Conservation (phyloP, 2,113 vertebrate genomes). For the Pterocles orientalis region DNA sequence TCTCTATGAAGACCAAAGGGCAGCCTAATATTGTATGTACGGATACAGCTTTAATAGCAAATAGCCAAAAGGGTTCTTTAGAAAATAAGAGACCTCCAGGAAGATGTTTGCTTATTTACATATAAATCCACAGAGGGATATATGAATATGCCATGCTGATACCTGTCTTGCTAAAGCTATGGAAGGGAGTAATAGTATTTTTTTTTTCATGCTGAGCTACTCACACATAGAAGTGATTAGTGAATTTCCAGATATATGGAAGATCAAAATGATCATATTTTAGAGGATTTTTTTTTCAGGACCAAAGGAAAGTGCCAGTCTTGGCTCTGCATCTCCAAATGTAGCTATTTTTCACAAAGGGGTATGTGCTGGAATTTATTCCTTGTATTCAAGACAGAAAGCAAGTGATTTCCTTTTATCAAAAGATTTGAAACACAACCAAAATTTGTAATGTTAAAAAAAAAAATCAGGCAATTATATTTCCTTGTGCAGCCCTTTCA, state of each 20-base stretch:
- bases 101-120: conserved; percentile 47
- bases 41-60: conserved; percentile 25
- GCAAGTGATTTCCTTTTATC: not conserved
- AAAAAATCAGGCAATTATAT: not conserved
- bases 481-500: not conserved
- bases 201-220: not conserved
- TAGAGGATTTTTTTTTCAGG: not conserved
- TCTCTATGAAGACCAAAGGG: conserved; percentile 18
- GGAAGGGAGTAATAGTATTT: not conserved
- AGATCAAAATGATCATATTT: not conserved
- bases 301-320: not conserved
- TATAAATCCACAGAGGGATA: conserved; percentile 23
- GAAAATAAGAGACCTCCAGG: conserved; percentile 41
- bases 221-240: not conserved
- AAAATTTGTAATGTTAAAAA: not conserved
- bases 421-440: not conserved
- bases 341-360: not conserved
- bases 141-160: conserved; percentile 6
- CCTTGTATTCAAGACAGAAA: not conserved
- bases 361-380: not conserved
- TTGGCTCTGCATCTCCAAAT: not conserved
- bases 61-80: conserved; percentile 31
- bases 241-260: not conserved
- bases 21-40: not conserved
- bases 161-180: conserved; percentile 37